Conservation (phyloP, 2,797 vertebrate species). For the Iguana delicatissima region DNA sequence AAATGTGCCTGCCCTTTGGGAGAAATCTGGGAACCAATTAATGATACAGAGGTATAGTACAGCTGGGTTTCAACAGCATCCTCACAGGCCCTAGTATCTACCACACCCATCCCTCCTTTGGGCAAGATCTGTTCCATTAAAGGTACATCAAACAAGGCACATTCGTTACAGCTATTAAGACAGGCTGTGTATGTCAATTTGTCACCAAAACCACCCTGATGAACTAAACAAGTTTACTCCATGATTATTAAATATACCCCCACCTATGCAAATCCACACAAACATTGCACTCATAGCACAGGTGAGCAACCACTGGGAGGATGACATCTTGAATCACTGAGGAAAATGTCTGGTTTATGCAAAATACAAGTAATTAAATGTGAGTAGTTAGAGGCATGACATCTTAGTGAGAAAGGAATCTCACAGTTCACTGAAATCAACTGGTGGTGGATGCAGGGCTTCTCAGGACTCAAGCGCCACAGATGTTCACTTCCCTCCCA, state of each 20-base stretch:
- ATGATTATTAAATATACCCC: constrained; percentile 69
- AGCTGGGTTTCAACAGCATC: constrained; percentile 19
- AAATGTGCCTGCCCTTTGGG: neutral
- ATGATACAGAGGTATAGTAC: neutral
- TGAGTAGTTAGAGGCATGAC: constrained; percentile 24
- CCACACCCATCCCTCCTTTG: constrained; percentile 52
- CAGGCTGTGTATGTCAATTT: constrained; percentile 67
- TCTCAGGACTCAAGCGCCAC: neutral
- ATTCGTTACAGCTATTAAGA: constrained; percentile 60
- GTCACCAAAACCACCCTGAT: constrained; percentile 70
- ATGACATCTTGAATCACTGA: constrained; percentile 61
- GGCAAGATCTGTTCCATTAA: constrained; percentile 33
- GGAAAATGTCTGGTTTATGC: constrained; percentile 44
- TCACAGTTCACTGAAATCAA: neutral
- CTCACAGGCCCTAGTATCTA: constrained; percentile 58
- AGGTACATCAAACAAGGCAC: constrained; percentile 57
- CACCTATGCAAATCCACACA: constrained; percentile 71
- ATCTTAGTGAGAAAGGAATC: neutral
- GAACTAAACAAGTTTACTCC: constrained; percentile 55
- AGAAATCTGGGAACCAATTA: constrained; percentile 36
- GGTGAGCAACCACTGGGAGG: constrained; percentile 63
- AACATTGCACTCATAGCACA: constrained; percentile 59
- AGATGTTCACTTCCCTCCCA: neutral
- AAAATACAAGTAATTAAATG: constrained; percentile 52
- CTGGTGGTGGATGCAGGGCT: neutral